phyloP scores from a whole-genome alignment of 2,797 vertebrate species.

The Gambusia yucatana region DNA sequence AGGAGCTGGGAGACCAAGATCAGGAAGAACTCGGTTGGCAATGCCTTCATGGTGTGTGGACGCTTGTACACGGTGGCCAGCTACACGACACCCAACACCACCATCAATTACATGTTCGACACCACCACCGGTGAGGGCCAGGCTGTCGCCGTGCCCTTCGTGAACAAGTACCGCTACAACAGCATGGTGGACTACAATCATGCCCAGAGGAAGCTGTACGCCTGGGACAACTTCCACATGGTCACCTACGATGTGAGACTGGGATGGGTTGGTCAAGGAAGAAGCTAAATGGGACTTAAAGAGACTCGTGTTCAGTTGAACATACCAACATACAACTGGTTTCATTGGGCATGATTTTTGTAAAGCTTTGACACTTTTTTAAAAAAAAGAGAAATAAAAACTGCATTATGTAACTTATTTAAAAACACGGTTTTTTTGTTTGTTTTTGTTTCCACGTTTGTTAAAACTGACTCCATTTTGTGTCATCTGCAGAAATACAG shows the following conservation, averaged over 20 bases:
- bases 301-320: not conserved
- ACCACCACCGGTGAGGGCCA: constrained; percentile 77
- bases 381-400: too few species aligned
- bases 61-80: constrained; percentile 91
- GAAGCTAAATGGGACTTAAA: constrained; percentile 36
- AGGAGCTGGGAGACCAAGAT: constrained; percentile 91
- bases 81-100: constrained; percentile 83
- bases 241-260: constrained; percentile 89
- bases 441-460: not conserved
- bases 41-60: constrained; percentile 91
- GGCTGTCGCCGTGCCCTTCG: constrained; percentile 82
- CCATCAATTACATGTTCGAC: constrained; percentile 87
- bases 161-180: constrained; percentile 88
- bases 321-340: not conserved
- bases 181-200: constrained; percentile 97
- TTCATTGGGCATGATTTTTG: not conserved
- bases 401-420: too few species aligned
- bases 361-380: not conserved
- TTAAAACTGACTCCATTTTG: too few species aligned
- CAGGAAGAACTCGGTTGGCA: constrained; percentile 89
- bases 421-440: too few species aligned
- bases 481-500: too few species aligned
- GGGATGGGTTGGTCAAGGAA: constrained; percentile 52
- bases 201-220: constrained; percentile 85
- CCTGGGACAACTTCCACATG: constrained; percentile 96